Evolutionary conservation across 1,140 invertebrate species (phyloP).

Genomic region (Drosophila sulfurigaster): DNA sequence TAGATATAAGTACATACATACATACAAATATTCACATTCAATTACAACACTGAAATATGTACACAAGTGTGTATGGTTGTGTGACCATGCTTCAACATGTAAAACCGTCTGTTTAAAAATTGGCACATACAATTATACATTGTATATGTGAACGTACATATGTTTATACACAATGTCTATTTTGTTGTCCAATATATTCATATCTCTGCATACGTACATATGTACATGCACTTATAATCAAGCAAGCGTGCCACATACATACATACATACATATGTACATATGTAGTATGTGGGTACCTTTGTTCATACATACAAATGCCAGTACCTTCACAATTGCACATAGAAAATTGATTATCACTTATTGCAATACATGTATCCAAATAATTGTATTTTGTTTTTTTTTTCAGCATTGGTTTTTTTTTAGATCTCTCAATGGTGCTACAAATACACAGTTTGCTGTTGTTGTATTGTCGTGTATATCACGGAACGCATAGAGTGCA

Average conservation of each 20-base stretch:
- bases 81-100: background rate
- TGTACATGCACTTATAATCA: conserved; percentile 13
- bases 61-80: background rate
- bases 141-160: background rate
- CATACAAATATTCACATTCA: background rate
- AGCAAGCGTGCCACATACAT: conserved; percentile 12
- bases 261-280: background rate
- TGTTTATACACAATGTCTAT: background rate
- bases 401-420: background rate
- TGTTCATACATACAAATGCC: conserved; percentile 8
- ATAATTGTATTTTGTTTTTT: background rate
- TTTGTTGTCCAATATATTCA: conserved; percentile 21
- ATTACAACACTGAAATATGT: conserved; percentile 5
- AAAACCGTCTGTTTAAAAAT: conserved; percentile 4
- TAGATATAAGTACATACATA: background rate
- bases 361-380: background rate
- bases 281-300: conserved; percentile 16
- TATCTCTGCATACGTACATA: conserved; percentile 8
- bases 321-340: conserved; percentile 15
- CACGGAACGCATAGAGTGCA: background rate
- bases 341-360: conserved; percentile 8
- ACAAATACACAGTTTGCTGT: background rate
- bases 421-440: background rate
- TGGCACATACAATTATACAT: conserved; percentile 2
- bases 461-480: background rate